These are phyloP conservation scores for Cataglyphis livida DNA, from an alignment of 2,888 invertebrate genomes.

Conservation along the genomic window DNA sequence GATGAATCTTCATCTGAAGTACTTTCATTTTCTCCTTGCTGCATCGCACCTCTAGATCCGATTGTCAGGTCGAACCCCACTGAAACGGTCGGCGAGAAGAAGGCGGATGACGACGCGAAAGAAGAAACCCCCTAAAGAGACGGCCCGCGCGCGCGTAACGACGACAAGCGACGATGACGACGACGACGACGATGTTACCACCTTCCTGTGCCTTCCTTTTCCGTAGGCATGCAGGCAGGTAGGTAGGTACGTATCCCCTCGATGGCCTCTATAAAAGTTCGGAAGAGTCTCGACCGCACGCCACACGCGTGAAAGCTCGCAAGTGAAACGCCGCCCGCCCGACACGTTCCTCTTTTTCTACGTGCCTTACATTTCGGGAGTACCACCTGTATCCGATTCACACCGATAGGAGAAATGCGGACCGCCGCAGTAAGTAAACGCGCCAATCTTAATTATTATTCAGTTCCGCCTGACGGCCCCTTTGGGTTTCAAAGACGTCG, in stretches of 20 bases:
- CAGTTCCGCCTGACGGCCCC: background rate
- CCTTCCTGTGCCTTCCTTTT: slow-evolving; percentile 54
- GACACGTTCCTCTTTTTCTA: slow-evolving; percentile 51
- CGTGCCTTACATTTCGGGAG: slow-evolving; percentile 49
- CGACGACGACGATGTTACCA: background rate
- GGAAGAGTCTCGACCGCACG: slow-evolving; percentile 72
- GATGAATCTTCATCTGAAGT: slow-evolving; percentile 51
- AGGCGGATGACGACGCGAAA: slow-evolving; percentile 13
- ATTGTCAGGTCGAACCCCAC: background rate
- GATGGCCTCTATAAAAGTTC: slow-evolving; percentile 75
- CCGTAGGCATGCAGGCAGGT: slow-evolving; percentile 20
- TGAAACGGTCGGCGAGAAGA: background rate
- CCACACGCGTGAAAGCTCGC: slow-evolving; percentile 77
- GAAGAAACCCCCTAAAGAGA: slow-evolving; percentile 25
- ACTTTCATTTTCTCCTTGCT: slow-evolving; percentile 48
- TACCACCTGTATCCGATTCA: slow-evolving; percentile 11
- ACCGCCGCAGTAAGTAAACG: slow-evolving; percentile 48
- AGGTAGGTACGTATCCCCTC: slow-evolving; percentile 45
- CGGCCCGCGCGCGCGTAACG: slow-evolving; percentile 14
- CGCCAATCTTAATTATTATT: background rate
- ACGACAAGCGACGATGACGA: slow-evolving; percentile 4
- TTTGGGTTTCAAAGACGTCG: background rate
- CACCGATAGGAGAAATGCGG: slow-evolving; percentile 38
- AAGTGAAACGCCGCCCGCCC: slow-evolving; percentile 68
- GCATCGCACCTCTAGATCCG: slow-evolving; percentile 38